Percentiles rank a stretch among this genome's conserved stretches.
phyloP scores from a whole-genome alignment of 1,140 invertebrate species.

The Heliconius eleuchia region DNA sequence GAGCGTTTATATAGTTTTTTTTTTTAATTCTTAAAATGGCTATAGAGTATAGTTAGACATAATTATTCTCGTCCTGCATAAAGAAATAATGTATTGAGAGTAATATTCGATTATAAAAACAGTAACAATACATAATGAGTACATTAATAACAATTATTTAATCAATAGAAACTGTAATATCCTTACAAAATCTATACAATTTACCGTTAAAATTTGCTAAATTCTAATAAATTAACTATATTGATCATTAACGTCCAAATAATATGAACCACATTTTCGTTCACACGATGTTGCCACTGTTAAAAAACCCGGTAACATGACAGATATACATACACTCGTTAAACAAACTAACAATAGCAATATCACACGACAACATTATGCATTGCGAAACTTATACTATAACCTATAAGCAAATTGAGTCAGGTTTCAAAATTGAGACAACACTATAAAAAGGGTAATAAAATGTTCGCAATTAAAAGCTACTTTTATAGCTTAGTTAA shows the following conservation, averaged over 20 bases:
- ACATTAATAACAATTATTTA: no score
- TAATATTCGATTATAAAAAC: no score
- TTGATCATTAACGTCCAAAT: background rate
- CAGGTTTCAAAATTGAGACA: background rate
- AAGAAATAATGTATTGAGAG: no score
- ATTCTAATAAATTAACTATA: no score
- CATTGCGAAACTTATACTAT: background rate
- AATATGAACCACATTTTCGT: background rate
- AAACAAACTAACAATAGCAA: constrained; percentile 8
- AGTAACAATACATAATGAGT: no score
- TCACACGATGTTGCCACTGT: background rate
- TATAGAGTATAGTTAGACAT: no score
- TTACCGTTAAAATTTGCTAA: no score
- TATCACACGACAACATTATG: background rate
- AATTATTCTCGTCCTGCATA: no score
- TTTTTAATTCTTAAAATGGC: no score
- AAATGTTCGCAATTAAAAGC: background rate
- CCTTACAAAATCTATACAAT: no score
- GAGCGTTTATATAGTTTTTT: no score
- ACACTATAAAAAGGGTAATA: background rate
- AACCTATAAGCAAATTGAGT: background rate
- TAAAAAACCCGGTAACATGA: background rate
- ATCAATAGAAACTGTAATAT: no score
- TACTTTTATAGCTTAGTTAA: background rate
- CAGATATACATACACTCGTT: background rate